Evolutionary conservation across 2,888 invertebrate species (phyloP), one percentile per base, ranked within the genome.

Genomic region (Pachymerium ferrugineum): DNA sequence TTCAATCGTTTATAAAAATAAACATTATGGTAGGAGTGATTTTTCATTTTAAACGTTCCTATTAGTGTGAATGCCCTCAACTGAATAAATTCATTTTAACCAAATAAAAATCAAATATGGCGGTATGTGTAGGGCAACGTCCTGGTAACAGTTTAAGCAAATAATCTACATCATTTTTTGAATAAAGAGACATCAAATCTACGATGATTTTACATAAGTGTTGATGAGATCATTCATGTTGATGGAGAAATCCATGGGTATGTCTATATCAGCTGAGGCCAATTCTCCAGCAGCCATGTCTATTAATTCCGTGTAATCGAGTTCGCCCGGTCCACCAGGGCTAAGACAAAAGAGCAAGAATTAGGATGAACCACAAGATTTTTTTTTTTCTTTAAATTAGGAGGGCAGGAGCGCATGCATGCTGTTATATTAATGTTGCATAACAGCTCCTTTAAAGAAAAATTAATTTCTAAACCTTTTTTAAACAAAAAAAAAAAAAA

Each of bases 241-340:
- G 71, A 78, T 78, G 75, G 73, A 74, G 74, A 78, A 78, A 74
- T 77, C 78, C 38, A 76, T 76, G 3, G 78, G 76, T 47, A 76
- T 76, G 28, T 77, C 77, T 71, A 76, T 72, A 29, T 77, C 77
- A 35, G 73, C 62, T 4, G 73, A 67, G 1, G 73, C 14, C 62
- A 73, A 68, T 62, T 73, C 73, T n/a, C 22, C 42, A 10, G 70
- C 68, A 1, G 74, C 38, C 75, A 76, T 74, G 70, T 75, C 74
- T 28, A 77, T 73, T 28, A 76, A 62, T 25, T 76, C 77, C 25
- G 67, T 16, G 70, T 74, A 47, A 29, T 75, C 75, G 75, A 76
- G 73, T 75, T 76, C 74, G 29, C 76, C 74, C 22, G 72, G 54
- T 42, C 72, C 73, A 35, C 77, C 76, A 54, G 74, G 69, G 75